Base-by-base conservation (phyloP, 2,797 vertebrate genomes). In the Karalla daura region DNA sequence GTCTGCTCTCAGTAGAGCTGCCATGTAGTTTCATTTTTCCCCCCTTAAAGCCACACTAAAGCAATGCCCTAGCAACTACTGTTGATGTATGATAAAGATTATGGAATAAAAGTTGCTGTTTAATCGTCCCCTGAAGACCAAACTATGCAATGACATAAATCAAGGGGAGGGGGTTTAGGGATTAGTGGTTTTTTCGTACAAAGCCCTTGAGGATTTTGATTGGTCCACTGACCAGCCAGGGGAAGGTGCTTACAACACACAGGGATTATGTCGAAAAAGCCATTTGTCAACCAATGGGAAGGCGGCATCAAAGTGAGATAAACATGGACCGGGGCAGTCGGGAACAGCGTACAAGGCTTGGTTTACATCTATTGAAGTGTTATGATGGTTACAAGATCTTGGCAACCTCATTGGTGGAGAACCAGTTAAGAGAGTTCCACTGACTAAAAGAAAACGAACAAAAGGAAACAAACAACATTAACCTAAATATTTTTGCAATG, bases 131-230 rank as follows among this genome's bases (percentile, higher is more conserved):
- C 15, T 43, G 20, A 41, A 45, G 65, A 74, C 59, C 36, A 54
- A 66, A 58, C 50, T 39, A 27, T 27, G 39, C 25, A 21, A 45
- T 33, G 54, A 70, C 65, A 69, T 43, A 50, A 73, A 81, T 54
- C 66, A 62, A 70, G 51, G 61, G 46, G 76, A 24, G 40, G 65
- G 55, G 54, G n/a, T n/a, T 74, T 46, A 54, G 63, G 66, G 66
- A 72, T 75, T 71, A 75, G 75, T 83, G 81, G 75, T 80, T 68
- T 56, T 72, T 80, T 75, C 54, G 63, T 70, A 86, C 53, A 86
- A 86, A 92, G 90, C 90, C 91, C 89, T 92, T 91, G 56, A 89
- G 72, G 74, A 82, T 85, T 77, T 77, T 39, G 84, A 88, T 87
- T 85, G 85, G 80, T 84, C 81, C 83, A 70, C 74, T 54, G 86